phyloP scores from a whole-genome alignment of 1,140 invertebrate species.

The Philopotamus ludificatus region DNA sequence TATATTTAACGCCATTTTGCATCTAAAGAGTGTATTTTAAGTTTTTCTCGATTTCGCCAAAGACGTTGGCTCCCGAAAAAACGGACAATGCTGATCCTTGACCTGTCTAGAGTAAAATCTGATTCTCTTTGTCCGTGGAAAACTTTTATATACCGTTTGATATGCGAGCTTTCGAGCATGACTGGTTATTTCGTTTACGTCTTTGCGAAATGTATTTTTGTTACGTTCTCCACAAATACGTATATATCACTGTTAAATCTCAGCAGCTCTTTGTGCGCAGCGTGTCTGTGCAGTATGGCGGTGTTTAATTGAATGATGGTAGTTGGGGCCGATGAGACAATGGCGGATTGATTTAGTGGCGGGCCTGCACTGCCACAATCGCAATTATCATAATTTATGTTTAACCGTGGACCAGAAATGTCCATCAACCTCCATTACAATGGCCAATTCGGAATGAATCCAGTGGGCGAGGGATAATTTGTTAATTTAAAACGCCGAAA shows the following conservation, averaged over 20 bases:
- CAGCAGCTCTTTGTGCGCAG: neutral
- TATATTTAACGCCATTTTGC: conserved; percentile 13
- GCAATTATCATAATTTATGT: conserved; percentile 22
- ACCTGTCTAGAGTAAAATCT: neutral
- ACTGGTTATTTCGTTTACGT: neutral
- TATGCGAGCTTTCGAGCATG: neutral
- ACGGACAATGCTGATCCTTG: too few species aligned
- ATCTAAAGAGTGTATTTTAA: neutral
- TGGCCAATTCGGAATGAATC: neutral
- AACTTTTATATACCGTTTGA: too few species aligned
- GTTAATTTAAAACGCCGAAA: too few species aligned
- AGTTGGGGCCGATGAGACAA: conserved; percentile 6
- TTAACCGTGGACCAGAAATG: neutral
- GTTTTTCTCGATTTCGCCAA: neutral
- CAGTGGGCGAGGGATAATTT: too few species aligned
- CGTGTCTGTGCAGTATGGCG: neutral
- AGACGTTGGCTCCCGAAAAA: neutral
- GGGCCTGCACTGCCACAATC: neutral
- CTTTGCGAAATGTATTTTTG: too few species aligned
- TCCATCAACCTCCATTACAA: neutral
- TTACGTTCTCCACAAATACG: neutral
- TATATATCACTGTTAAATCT: neutral
- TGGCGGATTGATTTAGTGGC: conserved; percentile 11
- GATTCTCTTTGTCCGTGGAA: neutral
- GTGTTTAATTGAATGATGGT: conserved; percentile 4